Percentiles rank a stretch among this genome's conserved stretches.
Evolutionary conservation across 2,113 vertebrate genomes (phyloP).

Genomic region (Chloroceryle aenea): DNA sequence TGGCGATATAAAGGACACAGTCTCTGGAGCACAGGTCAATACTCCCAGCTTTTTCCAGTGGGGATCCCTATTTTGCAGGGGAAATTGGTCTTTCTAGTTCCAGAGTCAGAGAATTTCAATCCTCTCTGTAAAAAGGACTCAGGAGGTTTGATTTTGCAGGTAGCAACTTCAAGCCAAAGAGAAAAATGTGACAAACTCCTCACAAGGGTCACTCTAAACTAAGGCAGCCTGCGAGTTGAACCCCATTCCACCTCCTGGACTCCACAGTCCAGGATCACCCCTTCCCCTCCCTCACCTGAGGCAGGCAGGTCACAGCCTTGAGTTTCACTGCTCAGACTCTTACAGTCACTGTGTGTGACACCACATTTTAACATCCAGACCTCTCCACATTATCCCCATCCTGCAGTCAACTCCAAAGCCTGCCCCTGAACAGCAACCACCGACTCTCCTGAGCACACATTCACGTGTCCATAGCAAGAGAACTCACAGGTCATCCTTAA

Average conservation of each 20-base stretch:
- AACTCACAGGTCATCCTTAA: not conserved
- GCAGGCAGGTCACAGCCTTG: not conserved
- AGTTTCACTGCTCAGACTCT: not conserved
- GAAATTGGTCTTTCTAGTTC: not conserved
- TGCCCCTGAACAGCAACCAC: not conserved
- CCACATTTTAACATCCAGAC: not conserved
- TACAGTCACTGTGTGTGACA: fast-evolving
- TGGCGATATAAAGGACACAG: not conserved
- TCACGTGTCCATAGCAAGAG: fast-evolving
- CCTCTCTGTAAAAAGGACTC: not conserved
- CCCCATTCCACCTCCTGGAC: not conserved
- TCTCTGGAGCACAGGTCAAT: not conserved
- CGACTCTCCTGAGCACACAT: not conserved
- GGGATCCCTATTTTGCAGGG: conserved; percentile 17
- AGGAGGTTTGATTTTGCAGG: not conserved
- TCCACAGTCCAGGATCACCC: not conserved
- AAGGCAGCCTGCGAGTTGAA: not conserved
- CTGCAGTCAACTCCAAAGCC: not conserved
- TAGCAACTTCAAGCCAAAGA: not conserved
- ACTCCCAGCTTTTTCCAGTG: conserved; percentile 14
- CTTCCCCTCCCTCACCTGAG: not conserved
- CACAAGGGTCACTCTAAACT: not conserved
- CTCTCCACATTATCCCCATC: not conserved
- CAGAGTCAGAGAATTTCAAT: not conserved
- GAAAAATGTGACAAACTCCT: not conserved